Percentiles rank a stretch among this genome's conserved stretches.
phyloP scores from a whole-genome alignment of 2,888 invertebrate species.

The Omphaloscelis lunosa region DNA sequence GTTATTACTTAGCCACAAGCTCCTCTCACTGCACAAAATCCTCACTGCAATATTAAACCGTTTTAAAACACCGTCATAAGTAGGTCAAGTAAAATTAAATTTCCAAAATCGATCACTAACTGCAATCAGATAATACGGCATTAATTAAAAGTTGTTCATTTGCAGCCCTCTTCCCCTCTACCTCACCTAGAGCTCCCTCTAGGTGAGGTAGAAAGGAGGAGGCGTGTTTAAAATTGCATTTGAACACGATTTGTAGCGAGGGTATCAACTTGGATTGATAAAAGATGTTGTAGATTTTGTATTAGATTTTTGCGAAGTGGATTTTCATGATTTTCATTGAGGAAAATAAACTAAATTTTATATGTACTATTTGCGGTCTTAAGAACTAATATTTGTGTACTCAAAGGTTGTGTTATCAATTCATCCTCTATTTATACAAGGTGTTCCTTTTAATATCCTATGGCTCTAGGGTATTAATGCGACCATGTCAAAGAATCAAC shows the following conservation, averaged over 20 bases:
- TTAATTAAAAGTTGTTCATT: slow-evolving; percentile 80
- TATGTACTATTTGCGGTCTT: neutral
- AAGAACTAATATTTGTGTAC: neutral
- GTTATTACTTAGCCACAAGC: too few relatives aligned
- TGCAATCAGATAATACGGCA: slow-evolving; percentile 74
- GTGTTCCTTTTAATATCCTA: too few relatives aligned
- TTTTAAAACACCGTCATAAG: slow-evolving; percentile 42
- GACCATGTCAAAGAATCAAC: too few relatives aligned
- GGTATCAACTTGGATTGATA: slow-evolving; percentile 7
- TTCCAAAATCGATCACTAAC: slow-evolving; percentile 65
- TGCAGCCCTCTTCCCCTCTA: slow-evolving; percentile 44
- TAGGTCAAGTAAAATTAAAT: slow-evolving; percentile 69
- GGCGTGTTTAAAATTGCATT: slow-evolving; percentile 61
- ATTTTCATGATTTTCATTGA: neutral
- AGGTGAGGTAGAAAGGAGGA: too few relatives aligned
- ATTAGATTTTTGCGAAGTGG: neutral
- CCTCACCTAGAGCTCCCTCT: neutral
- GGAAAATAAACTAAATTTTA: neutral
- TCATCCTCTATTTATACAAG: too few relatives aligned
- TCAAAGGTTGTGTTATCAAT: neutral
- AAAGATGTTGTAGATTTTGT: slow-evolving; percentile 3
- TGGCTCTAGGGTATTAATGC: too few relatives aligned
- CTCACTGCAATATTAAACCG: slow-evolving; percentile 13
- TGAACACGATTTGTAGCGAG: slow-evolving; percentile 52
- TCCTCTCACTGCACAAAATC: slow-evolving; percentile 1